These are phyloP conservation scores for Cerceris rybyensis DNA, from an alignment of 2,888 invertebrate genomes.

Conservation along the genomic window DNA sequence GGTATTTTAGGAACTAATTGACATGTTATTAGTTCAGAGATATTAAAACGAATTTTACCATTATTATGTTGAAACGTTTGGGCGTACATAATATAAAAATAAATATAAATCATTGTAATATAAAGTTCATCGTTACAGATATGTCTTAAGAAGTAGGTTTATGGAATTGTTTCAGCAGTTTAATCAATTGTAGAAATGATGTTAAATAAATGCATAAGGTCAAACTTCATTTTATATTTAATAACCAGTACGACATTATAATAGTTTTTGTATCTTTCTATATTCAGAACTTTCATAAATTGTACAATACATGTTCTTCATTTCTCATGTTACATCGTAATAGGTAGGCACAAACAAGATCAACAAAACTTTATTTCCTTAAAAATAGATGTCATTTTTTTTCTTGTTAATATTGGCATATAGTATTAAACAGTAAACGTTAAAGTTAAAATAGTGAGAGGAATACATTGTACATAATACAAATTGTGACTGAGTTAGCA, in stretches of 20 bases:
- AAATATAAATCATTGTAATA: constrained; percentile 47
- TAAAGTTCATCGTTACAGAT: constrained; percentile 52
- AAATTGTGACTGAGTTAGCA: constrained; percentile 54
- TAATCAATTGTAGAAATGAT: constrained; percentile 64
- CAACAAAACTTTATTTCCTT: constrained; percentile 54
- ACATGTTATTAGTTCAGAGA: constrained; percentile 9
- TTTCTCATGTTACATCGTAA: constrained; percentile 31
- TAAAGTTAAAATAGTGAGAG: constrained; percentile 44
- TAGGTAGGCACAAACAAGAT: constrained; percentile 43
- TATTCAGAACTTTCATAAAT: constrained; percentile 27
- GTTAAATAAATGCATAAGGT: constrained; percentile 68
- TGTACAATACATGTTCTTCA: constrained; percentile 10
- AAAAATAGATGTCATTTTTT: constrained; percentile 71
- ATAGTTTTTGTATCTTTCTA: constrained; percentile 17
- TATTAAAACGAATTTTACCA: constrained; percentile 23
- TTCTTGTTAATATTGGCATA: constrained; percentile 60
- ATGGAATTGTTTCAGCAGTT: constrained; percentile 65
- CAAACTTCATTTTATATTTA: constrained; percentile 36
- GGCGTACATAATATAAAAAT: constrained; percentile 49
- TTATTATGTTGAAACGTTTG: constrained; percentile 49
- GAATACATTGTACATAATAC: constrained; percentile 65
- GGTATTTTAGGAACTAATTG: constrained; percentile 16
- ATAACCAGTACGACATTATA: constrained; percentile 25
- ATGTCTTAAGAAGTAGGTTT: constrained; percentile 64
- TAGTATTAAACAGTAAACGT: constrained; percentile 64